phyloP scores from a whole-genome alignment of 2,797 vertebrate genomes.

The Calcarius lapponicus region DNA sequence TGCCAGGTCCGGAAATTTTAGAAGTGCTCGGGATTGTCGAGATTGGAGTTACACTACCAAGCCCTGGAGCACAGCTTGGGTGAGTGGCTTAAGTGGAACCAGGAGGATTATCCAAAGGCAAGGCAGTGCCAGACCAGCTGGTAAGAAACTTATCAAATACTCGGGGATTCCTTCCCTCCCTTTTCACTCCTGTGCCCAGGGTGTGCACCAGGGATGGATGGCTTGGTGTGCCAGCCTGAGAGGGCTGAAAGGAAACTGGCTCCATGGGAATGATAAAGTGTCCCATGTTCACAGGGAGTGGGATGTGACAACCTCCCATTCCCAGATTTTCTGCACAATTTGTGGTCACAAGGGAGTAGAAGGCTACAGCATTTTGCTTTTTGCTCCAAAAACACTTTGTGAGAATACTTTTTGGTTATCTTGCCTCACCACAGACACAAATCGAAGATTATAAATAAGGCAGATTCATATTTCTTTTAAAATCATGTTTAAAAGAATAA shows the following conservation, averaged over 20 bases:
- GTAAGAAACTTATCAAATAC: background rate
- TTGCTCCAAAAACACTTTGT: background rate
- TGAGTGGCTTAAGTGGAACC: background rate
- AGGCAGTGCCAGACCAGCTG: background rate
- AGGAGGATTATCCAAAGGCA: background rate
- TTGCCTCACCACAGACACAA: background rate
- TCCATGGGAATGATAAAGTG: background rate
- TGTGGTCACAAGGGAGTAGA: background rate
- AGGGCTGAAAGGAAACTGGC: background rate
- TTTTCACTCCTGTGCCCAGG: background rate
- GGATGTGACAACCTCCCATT: background rate
- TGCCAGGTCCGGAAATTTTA: background rate
- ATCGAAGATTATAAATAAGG: background rate
- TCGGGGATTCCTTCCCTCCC: background rate
- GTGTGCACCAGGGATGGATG: background rate
- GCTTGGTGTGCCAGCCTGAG: background rate
- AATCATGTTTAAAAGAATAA: background rate
- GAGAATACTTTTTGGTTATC: background rate
- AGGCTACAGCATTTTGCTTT: background rate
- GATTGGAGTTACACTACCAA: background rate
- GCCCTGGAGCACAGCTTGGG: background rate
- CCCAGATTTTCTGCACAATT: background rate
- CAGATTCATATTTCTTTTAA: background rate
- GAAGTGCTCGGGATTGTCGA: background rate
- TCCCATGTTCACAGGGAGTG: background rate